Base-by-base conservation (phyloP, 2,888 invertebrate genomes). In the Phaedon cochleariae region DNA sequence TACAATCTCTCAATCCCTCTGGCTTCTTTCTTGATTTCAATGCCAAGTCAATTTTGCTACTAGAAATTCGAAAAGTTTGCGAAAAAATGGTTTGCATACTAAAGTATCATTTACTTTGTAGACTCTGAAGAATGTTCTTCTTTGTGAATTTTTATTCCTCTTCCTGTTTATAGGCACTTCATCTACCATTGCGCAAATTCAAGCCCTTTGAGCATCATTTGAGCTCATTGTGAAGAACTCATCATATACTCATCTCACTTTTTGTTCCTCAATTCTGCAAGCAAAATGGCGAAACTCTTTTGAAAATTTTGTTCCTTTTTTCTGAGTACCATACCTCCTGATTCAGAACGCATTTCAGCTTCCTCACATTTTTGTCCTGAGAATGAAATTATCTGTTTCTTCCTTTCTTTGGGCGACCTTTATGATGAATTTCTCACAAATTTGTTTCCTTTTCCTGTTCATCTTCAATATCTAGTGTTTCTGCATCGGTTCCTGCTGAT, bases 11-110 rank as follows among this genome's bases (percentile, higher is more conserved):
- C n/a, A n/a, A n/a, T n/a, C n/a, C n/a, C n/a, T n/a, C n/a, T n/a
- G n/a, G n/a, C n/a, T n/a, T n/a, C n/a, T n/a, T n/a, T n/a, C n/a
- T n/a, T n/a, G n/a, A n/a, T n/a, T n/a, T n/a, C n/a, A n/a, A n/a
- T n/a, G n/a, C n/a, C n/a, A n/a, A n/a, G n/a, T n/a, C n/a, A n/a
- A n/a, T n/a, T n/a, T n/a, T n/a, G n/a, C n/a, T n/a, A n/a, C n/a
- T n/a, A n/a, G n/a, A n/a, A n/a, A n/a, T n/a, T n/a, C n/a, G n/a
- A n/a, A n/a, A n/a, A n/a, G n/a, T n/a, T n/a, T n/a, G n/a, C n/a
- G n/a, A n/a, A n/a, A n/a, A n/a, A n/a, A n/a, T n/a, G n/a, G n/a
- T 46, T 58, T 58, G 46, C 58, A 58, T 46, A 58, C 58, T 26
- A 46, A 26, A 45, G 29, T 46, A 46, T 45, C 46, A 46, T 58